Evolutionary conservation across 2,113 vertebrate genomes (phyloP), one percentile per base, ranked within the genome.

Genomic region (Pimephales promelas): DNA sequence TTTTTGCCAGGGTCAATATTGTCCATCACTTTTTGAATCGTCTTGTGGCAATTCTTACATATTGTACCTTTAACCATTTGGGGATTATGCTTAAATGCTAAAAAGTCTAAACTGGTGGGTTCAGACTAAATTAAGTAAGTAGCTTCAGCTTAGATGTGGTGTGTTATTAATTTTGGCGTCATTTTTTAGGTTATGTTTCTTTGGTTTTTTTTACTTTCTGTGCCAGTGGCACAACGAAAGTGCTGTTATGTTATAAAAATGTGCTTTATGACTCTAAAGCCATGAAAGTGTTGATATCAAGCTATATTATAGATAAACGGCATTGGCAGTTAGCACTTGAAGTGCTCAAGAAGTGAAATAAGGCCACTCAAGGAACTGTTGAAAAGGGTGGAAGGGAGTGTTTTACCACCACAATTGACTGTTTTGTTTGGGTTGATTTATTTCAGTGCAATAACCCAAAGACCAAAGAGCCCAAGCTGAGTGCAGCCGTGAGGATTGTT

Each of bases 371-470:
- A 62, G 18, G 34, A 16, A 20, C 31, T 40, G 54, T 31, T 54
- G 49, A 28, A 57, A 77, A 22, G 59, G 31, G 52, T 40, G 56
- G 20, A 77, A 76, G 28, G 85, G 84, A 77, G 88, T 72, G 87
- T 86, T 87, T 81, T 82, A 84, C 20, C 14, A 70, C 66, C 59
- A 77, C 14, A 83, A 74, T 36, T 88, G 88, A 91, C 89, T 84
- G 18, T 77, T 83, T 77, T 85, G 45, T 64, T 34, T 90, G 80
- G 86, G 68, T 57, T 82, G 86, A 70, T 86, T 74, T 52, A 59
- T 87, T 90, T 26, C 88, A 99, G 98, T 99, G 98, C 89, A 99
- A 99, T 91, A 99, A 99, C 88, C 98, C 98, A 22, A 97, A 96
- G 88, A 99, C 98, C 79, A 99, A 99, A 91, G 98, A 99, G 91